A percentile compares a stretch with the other conserved stretches of the same genome.
phyloP scores from a whole-genome alignment of 2,113 vertebrate species.

The Atractosteus spatula region DNA sequence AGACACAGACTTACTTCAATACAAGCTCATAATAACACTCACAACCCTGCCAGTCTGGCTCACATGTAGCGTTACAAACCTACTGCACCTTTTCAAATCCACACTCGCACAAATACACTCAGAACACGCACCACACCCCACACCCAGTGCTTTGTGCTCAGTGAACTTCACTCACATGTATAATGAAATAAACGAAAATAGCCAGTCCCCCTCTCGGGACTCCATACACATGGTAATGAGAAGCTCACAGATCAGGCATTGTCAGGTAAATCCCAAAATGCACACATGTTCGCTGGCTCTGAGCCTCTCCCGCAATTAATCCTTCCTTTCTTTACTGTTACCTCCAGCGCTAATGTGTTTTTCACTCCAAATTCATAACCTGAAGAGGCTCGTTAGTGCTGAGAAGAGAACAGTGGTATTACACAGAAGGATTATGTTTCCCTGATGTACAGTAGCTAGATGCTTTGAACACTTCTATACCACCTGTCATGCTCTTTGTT shows the following conservation, averaged over 20 bases:
- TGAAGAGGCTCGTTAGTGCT: slow-evolving; percentile 13
- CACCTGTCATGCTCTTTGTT: background rate
- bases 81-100: no score
- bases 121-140: no score
- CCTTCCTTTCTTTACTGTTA: background rate
- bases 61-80: no score
- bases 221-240: background rate
- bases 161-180: background rate
- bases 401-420: slow-evolving; percentile 7
- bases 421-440: slow-evolving; percentile 9
- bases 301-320: background rate
- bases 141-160: background rate
- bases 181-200: background rate
- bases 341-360: slow-evolving; percentile 9
- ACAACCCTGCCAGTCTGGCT: no score
- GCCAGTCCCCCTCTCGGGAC: background rate
- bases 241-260: background rate
- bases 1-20: no score
- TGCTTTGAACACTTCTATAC: slow-evolving; percentile 9
- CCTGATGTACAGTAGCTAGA: background rate
- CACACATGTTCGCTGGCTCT: background rate
- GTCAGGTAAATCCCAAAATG: background rate
- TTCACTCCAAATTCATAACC: slow-evolving; percentile 20
- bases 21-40: no score
- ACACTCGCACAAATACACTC: no score